Base-by-base conservation (phyloP, 1,140 invertebrate genomes). In the Cataglyphis hispanica region DNA sequence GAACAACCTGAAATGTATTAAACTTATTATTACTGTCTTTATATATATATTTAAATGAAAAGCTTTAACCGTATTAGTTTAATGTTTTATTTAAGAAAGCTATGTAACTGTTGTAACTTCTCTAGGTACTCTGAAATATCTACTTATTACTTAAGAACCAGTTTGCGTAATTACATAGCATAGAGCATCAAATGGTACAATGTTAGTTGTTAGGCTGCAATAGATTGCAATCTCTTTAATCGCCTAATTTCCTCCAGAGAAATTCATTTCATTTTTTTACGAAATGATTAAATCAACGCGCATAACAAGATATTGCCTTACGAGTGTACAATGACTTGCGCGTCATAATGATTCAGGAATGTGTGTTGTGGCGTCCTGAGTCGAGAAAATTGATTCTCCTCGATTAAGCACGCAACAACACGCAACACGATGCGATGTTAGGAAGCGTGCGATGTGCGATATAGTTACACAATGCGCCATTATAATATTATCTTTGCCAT, bases 121-220 rank as follows among this genome's bases (percentile, higher is more conserved):
- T 81, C n/a, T 22, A 56, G 10, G 8, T 80, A 69, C 13, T 25
- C 16, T 5, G 31, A 37, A 53, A n/a, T n/a, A n/a, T 43, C 31
- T 70, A 56, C 22, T 31, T 58, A 60, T n/a, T 69, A 66, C 4
- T 27, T 80, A 22, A 83, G 67, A 83, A 83, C 56, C 53, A 74
- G 78, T 74, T 83, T 83, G n/a, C 53, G 13, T 46, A 83, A 83
- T 83, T 72, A 46, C n/a, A 58, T 50, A 34, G n/a, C n/a, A 19
- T 25, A 22, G 58, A 58, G 53, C 25, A 43, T 72, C 37, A 83
- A 74, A 83, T 83, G 61, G 67, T 61, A 74, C 46, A 60, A 83
- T 74, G n/a, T 34, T 72, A 83, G 66, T 11, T 60, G 34, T 56
- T 7, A 40, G 19, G 46, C 13, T 8, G 37, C 37, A 22, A 11